phyloP scores from a whole-genome alignment of 2,797 vertebrate genomes.

The Anabacerthia variegaticeps region DNA sequence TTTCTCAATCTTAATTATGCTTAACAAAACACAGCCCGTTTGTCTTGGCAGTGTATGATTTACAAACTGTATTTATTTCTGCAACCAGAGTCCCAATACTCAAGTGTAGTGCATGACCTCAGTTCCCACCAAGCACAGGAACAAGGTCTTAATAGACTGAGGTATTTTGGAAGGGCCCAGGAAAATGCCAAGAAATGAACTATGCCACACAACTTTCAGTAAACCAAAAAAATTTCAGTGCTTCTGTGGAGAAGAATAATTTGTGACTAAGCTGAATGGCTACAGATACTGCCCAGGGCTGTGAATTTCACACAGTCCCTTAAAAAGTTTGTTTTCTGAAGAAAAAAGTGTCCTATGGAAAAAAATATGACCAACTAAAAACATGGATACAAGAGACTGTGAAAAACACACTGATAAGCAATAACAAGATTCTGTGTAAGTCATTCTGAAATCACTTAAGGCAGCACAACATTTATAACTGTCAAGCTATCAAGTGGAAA shows the following conservation, averaged over 20 bases:
- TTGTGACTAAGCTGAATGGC: not conserved
- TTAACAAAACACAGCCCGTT: not conserved
- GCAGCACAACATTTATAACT: not conserved
- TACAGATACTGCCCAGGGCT: not conserved
- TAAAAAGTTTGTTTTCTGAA: not conserved
- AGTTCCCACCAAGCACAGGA: not conserved
- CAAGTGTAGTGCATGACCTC: rapidly evolving
- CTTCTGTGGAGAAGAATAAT: not conserved
- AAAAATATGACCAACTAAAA: not conserved
- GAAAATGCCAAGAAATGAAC: rapidly evolving
- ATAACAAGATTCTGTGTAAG: not conserved
- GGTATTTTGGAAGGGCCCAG: not conserved
- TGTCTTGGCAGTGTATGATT: not conserved
- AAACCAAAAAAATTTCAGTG: not conserved
- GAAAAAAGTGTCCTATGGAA: not conserved
- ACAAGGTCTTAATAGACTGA: not conserved
- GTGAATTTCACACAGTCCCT: not conserved
- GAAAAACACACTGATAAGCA: not conserved
- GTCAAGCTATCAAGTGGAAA: not conserved
- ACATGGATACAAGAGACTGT: not conserved
- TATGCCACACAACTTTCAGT: not conserved
- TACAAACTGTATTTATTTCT: not conserved
- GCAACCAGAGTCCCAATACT: not conserved
- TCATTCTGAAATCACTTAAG: constrained; percentile 3
- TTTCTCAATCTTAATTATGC: not conserved